phyloP scores from a whole-genome alignment of 2,888 invertebrate genomes.

The Dynastes grantii region DNA sequence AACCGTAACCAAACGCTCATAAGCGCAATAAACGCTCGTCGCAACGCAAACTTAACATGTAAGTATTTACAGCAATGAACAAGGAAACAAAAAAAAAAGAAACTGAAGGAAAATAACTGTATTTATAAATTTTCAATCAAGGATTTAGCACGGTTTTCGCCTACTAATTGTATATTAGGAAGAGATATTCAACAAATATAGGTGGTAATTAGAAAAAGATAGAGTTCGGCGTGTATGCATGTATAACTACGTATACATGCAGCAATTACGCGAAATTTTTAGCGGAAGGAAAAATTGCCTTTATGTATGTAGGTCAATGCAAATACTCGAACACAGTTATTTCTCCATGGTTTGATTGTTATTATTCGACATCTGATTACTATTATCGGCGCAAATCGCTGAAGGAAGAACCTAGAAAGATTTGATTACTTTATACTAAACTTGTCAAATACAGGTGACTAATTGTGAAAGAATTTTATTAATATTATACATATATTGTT shows the following conservation, averaged over 20 bases:
- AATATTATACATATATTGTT: too few relatives aligned
- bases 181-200: slow-evolving; percentile 1
- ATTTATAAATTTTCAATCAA: slow-evolving; percentile 49
- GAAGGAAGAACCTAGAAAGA: too few relatives aligned
- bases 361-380: slow-evolving; percentile 18
- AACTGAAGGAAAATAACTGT: slow-evolving; percentile 37
- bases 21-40: not conserved
- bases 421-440: not conserved
- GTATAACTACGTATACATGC: too few relatives aligned
- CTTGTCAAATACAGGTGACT: too few relatives aligned
- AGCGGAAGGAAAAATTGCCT: slow-evolving; percentile 31
- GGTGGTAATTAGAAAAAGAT: slow-evolving; percentile 23
- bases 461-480: too few relatives aligned
- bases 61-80: not conserved
- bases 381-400: not conserved
- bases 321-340: slow-evolving; percentile 43
- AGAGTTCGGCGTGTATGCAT: not conserved
- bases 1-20: slow-evolving; percentile 26
- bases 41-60: slow-evolving; percentile 3
- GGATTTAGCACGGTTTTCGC: slow-evolving; percentile 31
- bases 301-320: slow-evolving; percentile 48
- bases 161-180: slow-evolving; percentile 42
- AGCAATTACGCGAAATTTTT: slow-evolving; percentile 19
- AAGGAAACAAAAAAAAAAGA: slow-evolving; percentile 28
- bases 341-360: slow-evolving; percentile 10